These are phyloP conservation scores for Drosophila mercatorum DNA, from an alignment of 2,888 invertebrate species.

Conservation along the genomic window DNA sequence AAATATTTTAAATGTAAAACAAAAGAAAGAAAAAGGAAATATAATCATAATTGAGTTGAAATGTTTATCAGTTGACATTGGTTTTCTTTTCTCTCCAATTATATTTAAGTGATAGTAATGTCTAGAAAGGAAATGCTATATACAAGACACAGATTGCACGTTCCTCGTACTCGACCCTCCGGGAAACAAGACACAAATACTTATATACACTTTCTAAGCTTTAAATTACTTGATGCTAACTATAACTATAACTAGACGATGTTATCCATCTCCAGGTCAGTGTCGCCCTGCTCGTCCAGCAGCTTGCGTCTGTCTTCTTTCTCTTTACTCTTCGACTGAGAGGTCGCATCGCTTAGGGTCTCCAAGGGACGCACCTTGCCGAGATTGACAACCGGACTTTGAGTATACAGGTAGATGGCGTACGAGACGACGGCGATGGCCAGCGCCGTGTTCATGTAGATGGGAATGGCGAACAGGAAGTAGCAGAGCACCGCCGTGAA, in stretches of 20 bases:
- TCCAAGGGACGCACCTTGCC: constrained; percentile 79
- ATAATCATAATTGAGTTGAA: not conserved
- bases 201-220: constrained; percentile 34
- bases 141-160: constrained; percentile 45
- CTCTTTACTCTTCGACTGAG: constrained; percentile 36
- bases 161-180: constrained; percentile 60
- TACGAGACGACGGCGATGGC: constrained; percentile 93
- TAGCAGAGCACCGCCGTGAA: constrained; percentile 96
- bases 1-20: not conserved
- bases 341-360: constrained; percentile 57
- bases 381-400: constrained; percentile 92
- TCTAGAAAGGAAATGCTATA: constrained; percentile 47
- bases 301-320: constrained; percentile 69
- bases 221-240: constrained; percentile 7
- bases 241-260: constrained; percentile 68
- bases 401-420: constrained; percentile 94
- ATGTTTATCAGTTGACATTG: constrained; percentile 2
- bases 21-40: not conserved
- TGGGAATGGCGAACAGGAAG: constrained; percentile 93
- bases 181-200: constrained; percentile 6
- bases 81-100: constrained; percentile 2
- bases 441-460: constrained; percentile 91
- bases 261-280: constrained; percentile 82
- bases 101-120: constrained; percentile 28
- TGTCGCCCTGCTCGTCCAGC: constrained; percentile 74